A percentile compares a stretch with the other conserved stretches of the same genome.
Evolutionary conservation across 2,797 vertebrate genomes (phyloP).

Genomic region (Okamejei kenojei): DNA sequence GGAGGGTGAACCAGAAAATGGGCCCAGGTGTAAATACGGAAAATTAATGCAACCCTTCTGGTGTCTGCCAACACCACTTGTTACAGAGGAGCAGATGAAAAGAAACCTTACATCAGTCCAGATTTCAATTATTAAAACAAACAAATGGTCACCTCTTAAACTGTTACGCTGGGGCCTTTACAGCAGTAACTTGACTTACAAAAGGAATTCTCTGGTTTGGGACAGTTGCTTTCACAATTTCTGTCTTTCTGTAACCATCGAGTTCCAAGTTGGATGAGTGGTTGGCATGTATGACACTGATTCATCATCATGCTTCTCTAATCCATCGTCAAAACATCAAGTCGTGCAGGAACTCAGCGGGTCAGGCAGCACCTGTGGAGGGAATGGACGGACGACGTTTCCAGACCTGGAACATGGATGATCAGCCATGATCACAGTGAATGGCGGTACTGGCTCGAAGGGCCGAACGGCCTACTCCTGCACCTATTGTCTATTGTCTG

Average conservation of each 20-base stretch:
- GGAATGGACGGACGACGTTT: too few species aligned
- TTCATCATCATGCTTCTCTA: neutral
- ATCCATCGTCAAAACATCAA: too few species aligned
- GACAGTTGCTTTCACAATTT: neutral
- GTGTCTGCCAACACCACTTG: neutral
- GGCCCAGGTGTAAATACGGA: neutral
- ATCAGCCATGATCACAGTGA: too few species aligned
- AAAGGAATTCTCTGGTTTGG: neutral
- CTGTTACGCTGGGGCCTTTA: neutral
- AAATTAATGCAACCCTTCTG: neutral
- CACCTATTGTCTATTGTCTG: too few species aligned
- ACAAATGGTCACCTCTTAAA: neutral
- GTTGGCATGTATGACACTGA: neutral
- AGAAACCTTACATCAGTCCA: neutral
- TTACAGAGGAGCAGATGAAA: neutral
- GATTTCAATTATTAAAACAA: slow-evolving; percentile 24
- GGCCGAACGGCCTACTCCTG: too few species aligned
- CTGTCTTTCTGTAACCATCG: neutral
- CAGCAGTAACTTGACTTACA: neutral
- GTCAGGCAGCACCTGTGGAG: too few species aligned
- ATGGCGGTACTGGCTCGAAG: too few species aligned
- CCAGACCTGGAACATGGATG: too few species aligned
- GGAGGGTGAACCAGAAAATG: neutral
- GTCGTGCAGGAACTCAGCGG: too few species aligned
- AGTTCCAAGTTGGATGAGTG: neutral